phyloP scores from a whole-genome alignment of 2,113 vertebrate species.

The Sylvia atricapilla region DNA sequence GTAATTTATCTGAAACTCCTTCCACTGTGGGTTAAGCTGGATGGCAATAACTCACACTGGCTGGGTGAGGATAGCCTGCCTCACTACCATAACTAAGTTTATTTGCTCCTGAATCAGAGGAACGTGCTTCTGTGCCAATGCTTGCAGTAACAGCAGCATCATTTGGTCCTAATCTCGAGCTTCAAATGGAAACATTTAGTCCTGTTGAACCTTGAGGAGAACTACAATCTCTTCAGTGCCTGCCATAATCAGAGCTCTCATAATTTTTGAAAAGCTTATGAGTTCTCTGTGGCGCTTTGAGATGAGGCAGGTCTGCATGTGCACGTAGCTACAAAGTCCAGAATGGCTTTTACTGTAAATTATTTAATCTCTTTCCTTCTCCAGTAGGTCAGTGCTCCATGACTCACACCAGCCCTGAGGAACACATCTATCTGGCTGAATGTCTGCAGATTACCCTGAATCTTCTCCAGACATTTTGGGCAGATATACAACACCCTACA shows the following conservation, averaged over 20 bases:
- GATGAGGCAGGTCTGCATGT: not conserved
- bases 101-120: not conserved
- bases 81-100: not conserved
- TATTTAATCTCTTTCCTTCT: slow-evolving; percentile 21
- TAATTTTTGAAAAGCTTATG: not conserved
- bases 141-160: not conserved
- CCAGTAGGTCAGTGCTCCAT: not conserved
- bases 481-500: not conserved
- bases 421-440: not conserved
- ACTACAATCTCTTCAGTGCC: not conserved
- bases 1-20: not conserved
- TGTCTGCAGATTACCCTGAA: not conserved
- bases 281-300: not conserved
- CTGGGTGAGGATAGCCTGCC: not conserved
- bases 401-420: slow-evolving; percentile 24
- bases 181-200: not conserved
- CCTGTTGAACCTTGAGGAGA: not conserved
- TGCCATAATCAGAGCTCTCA: not conserved
- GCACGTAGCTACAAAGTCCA: not conserved
- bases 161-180: not conserved
- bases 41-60: not conserved
- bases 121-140: not conserved
- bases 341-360: slow-evolving; percentile 27
- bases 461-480: not conserved
- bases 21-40: not conserved